Base-by-base conservation (phyloP, 2,888 invertebrate species). In the Cistogaster globosa region DNA sequence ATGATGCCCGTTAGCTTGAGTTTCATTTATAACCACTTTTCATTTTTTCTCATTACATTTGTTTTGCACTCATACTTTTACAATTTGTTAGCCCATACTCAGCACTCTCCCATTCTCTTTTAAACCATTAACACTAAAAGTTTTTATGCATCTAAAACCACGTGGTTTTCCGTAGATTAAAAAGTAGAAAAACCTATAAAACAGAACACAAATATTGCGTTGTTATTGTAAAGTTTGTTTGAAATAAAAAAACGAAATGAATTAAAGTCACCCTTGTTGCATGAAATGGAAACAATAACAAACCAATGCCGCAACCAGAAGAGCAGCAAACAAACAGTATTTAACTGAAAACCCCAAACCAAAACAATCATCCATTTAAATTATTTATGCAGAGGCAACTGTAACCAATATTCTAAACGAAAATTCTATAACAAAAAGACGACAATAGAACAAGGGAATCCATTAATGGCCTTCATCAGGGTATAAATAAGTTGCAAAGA, bases 1-100 rank as follows among this genome's bases (percentile, higher is more conserved):
- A 88, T 89, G 89, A 88, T 89, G 88, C 89, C 89, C 89, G 91
- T 91, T 90, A 90, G 89, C 90, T 89, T 89, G 88, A 89, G 90
- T 88, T 84, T 79, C 81, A 74, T 80, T 83, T 75, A 76, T 53
- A 68, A 67, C 76, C 74, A 79, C 79, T 86, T 83, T 85, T 75
- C 65, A 63, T 51, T 80, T 76, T 60, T 65, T 67, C 36, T 22
- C 58, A 53, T 68, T 69, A 36, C 26, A 26, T 58, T 53, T 18
- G 8, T 36, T 42, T 42, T 36, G 2, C 9, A 14, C 45, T 55
- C 55, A 62, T 22, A 38, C 79, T 68, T 36, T 58, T 18, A 36
- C 8, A 16, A 26, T 32, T 42, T 53, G 5, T 67, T 5, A 5
- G 7, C 57, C 20, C 48, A 11, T 32, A 53, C 69, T 62, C 69